These are phyloP conservation scores for Brachylomia viminalis DNA, from an alignment of 2,888 invertebrate species.

Conservation along the genomic window DNA sequence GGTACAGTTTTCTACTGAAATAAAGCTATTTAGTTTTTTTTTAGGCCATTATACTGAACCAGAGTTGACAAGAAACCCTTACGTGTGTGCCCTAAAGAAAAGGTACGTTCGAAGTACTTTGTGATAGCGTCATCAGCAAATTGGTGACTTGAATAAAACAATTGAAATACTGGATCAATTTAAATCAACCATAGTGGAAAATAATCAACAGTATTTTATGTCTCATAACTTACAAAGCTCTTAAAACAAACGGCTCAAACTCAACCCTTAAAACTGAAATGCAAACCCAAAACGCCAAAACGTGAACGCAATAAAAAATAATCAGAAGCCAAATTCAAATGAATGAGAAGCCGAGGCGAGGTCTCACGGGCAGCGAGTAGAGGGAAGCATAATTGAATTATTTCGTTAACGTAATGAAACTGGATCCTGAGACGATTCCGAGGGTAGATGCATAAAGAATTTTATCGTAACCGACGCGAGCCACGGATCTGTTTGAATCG, in stretches of 20 bases:
- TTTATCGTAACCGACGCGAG: slow-evolving; percentile 76
- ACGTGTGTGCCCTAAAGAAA: not conserved
- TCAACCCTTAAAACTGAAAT: slow-evolving; percentile 39
- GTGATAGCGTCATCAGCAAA: not conserved
- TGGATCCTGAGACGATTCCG: slow-evolving; percentile 82
- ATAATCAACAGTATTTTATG: not conserved
- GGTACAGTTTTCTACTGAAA: not conserved
- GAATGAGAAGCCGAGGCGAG: slow-evolving; percentile 55
- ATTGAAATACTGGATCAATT: not conserved
- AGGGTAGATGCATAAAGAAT: slow-evolving; percentile 85
- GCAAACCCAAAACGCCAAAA: slow-evolving; percentile 20
- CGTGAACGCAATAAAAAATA: slow-evolving; percentile 64
- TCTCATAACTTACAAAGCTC: not conserved
- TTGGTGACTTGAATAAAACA: not conserved
- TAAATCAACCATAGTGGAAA: not conserved
- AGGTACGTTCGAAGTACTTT: not conserved
- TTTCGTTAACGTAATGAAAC: slow-evolving; percentile 88
- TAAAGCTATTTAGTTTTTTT: not conserved
- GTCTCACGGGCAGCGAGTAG: slow-evolving; percentile 53
- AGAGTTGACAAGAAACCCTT: too few relatives aligned
- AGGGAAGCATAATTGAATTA: slow-evolving; percentile 84
- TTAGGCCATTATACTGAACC: not conserved
- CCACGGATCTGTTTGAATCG: slow-evolving; percentile 31
- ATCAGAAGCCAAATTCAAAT: slow-evolving; percentile 64
- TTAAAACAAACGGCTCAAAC: not conserved